Percentiles rank a stretch among this genome's conserved stretches.
phyloP scores from a whole-genome alignment of 2,888 invertebrate genomes.

The Nysson spinosus region DNA sequence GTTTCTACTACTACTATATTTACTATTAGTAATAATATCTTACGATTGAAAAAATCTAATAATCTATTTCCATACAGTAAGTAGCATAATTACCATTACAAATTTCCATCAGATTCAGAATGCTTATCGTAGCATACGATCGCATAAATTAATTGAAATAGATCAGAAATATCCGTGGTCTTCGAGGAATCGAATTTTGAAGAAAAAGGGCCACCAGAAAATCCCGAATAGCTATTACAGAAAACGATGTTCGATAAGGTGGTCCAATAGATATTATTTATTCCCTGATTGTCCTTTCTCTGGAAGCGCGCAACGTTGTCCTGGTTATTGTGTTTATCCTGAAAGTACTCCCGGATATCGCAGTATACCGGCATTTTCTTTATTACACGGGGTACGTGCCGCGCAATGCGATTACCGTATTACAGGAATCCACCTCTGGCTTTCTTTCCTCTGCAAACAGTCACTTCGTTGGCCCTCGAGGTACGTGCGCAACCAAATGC shows the following conservation, averaged over 20 bases:
- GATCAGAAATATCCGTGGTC: background rate
- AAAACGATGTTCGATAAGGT: background rate
- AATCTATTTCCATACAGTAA: no score
- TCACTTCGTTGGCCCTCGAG: conserved; percentile 21
- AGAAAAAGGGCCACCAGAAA: conserved; percentile 12
- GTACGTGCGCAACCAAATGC: conserved; percentile 16
- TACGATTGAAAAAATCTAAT: no score
- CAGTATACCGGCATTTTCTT: conserved; percentile 57
- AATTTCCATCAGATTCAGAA: no score
- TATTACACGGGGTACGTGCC: conserved; percentile 66
- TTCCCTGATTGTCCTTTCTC: conserved; percentile 1
- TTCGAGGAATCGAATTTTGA: conserved; percentile 8
- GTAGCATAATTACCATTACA: no score
- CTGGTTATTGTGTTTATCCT: conserved; percentile 29
- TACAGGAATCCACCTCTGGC: conserved; percentile 32
- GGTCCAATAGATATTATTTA: background rate
- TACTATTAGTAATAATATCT: no score
- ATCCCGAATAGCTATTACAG: background rate
- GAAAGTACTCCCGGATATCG: conserved; percentile 4
- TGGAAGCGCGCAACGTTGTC: background rate
- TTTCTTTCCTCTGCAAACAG: conserved; percentile 26
- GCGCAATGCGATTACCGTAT: conserved; percentile 65
- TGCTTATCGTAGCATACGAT: conserved; percentile 2
- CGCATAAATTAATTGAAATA: background rate
- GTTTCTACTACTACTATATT: no score